Evolutionary conservation across 2,888 invertebrate species (phyloP), one percentile per base, ranked within the genome.

Genomic region (Alviniconcha strummeri): DNA sequence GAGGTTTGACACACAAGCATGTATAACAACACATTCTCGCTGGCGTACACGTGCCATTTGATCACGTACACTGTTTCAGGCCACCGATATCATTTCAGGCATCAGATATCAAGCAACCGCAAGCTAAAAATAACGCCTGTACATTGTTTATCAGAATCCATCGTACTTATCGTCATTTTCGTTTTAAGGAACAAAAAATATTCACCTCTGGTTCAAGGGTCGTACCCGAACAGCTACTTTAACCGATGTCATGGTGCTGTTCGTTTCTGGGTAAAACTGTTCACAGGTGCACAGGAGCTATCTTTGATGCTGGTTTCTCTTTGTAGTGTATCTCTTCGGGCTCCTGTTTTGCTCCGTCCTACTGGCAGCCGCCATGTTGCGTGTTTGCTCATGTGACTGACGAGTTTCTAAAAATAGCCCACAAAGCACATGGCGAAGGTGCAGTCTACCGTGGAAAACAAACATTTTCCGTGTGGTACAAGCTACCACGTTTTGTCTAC

Each of bases 211-310:
- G 84, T 91, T 92, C 15, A 91, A 84, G 17, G 92, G 92, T 36
- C 92, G 86, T 56, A 92, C 91, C 56, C 93, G 88, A 19, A 93
- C 93, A 60, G 92, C 93, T 74, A 93, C 93, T 85, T 92, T 93
- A 92, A 98, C 96, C 91, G 97, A 97, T 93, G 97, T 97, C 97
- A 97, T 97, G 74, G 80, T 80, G 36, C 17, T 69, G 9, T 0
- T 80, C 56, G 52, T 13, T 55, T 54, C 67, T 60, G 7, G 55
- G n/a, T 17, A n/a, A 11, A 8, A 67, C 69, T 80, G 17, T 69
- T 17, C 56, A 80, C 69, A 9, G 52, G n/a, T 67, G 69, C 69
- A 80, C 64, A 80, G 54, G 80, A 52, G 80, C 13, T 55, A 17
- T 57, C 13, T n/a, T 36, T 64, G 36, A 36, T 36, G 52, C 78